Percentiles rank a stretch among this genome's conserved stretches.
phyloP scores from a whole-genome alignment of 1,140 invertebrate genomes.

The Ridgeia piscesae region DNA sequence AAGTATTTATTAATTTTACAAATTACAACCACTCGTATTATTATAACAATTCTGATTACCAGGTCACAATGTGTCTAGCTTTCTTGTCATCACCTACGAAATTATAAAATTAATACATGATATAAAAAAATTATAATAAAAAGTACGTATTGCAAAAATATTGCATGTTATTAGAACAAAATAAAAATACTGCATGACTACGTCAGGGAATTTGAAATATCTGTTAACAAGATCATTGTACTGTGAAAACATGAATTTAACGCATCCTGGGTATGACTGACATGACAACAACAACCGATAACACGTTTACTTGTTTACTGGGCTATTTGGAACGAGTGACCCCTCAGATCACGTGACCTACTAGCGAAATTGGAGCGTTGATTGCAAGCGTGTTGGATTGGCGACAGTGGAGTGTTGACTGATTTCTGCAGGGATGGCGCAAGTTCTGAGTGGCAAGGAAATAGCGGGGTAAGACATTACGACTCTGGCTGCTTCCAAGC shows the following conservation, averaged over 20 bases:
- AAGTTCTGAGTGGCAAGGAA: slow-evolving; percentile 67
- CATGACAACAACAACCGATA: neutral
- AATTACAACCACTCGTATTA: too few species aligned
- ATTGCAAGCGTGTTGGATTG: neutral
- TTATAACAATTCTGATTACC: too few species aligned
- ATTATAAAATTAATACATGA: too few species aligned
- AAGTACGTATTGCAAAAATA: neutral
- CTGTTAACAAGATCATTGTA: neutral
- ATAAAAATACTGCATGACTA: too few species aligned
- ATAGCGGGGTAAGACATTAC: slow-evolving; percentile 63
- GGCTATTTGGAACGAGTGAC: neutral
- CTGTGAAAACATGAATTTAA: neutral
- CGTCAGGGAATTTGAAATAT: neutral
- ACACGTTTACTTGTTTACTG: neutral
- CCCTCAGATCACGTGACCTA: neutral
- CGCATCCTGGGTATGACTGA: neutral
- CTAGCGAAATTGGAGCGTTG: neutral
- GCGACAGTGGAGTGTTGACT: neutral
- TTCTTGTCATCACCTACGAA: too few species aligned
- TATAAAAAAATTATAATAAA: too few species aligned
- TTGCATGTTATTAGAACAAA: neutral
- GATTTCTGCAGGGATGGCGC: slow-evolving; percentile 48
- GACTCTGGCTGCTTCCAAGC: neutral
- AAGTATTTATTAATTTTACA: too few species aligned
- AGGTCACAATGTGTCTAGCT: too few species aligned